Percentiles rank a stretch among this genome's conserved stretches.
Conservation (phyloP, 2,797 vertebrate genomes). For the Trachurus trachurus region DNA sequence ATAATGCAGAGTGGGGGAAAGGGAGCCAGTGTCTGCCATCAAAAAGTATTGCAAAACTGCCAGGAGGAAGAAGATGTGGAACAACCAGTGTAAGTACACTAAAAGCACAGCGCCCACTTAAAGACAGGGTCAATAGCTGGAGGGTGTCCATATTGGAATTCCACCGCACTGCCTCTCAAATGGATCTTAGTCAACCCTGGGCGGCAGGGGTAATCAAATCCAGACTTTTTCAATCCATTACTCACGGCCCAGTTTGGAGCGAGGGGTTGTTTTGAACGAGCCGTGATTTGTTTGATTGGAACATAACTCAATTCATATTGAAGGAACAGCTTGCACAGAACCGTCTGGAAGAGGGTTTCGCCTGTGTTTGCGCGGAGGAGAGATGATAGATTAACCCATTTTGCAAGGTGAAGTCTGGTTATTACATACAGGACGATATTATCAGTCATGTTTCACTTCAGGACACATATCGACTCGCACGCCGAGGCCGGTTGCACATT, state of each 20-base stretch:
- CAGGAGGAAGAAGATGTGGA: conserved; percentile 79
- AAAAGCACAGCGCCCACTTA: conserved; percentile 84
- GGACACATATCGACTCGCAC: conserved; percentile 35
- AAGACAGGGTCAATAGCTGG: conserved; percentile 86
- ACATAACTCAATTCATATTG: conserved; percentile 78
- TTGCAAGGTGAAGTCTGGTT: conserved; percentile 45
- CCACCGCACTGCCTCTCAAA: conserved; percentile 78
- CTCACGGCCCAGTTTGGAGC: conserved; percentile 70
- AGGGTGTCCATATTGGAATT: conserved; percentile 86
- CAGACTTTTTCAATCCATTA: conserved; percentile 81
- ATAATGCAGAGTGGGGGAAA: conserved; percentile 81
- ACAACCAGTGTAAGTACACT: conserved; percentile 82
- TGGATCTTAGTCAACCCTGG: conserved; percentile 83
- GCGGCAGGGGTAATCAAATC: conserved; percentile 80
- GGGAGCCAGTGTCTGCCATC: conserved; percentile 76
- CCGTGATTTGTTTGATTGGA: conserved; percentile 82
- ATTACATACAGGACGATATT: conserved; percentile 37
- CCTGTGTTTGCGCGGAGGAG: conserved; percentile 34
- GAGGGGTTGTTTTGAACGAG: conserved; percentile 67
- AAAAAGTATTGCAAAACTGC: conserved; percentile 85
- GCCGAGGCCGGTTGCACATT: background rate
- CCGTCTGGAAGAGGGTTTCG: conserved; percentile 48
- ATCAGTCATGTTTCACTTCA: conserved; percentile 57
- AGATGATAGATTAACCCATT: conserved; percentile 63
- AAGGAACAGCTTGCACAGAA: conserved; percentile 46